Base-by-base conservation (phyloP, 1,140 invertebrate species). In the Bombus haemorrhoidalis region DNA sequence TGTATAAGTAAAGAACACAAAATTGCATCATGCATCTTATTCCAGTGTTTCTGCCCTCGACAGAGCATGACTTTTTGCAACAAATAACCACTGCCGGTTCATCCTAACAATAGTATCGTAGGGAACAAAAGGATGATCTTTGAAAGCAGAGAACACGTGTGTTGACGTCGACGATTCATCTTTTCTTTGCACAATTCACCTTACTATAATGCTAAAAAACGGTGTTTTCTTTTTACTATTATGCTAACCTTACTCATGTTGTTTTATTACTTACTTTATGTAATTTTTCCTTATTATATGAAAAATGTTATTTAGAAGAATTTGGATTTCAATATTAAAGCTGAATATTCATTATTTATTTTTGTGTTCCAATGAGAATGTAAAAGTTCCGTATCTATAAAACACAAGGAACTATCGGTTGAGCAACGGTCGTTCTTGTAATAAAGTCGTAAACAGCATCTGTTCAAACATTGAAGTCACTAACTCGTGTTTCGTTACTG, bases 111-210 rank as follows among this genome's bases (percentile, higher is more conserved):
- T 85, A 71, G 71, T 74, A 81, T 81, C 62, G 57, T 47, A 3
- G 37, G n/a, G 71, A 74, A 81, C 84, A 81, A 85, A 85, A 85
- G 84, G 18, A 75, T 74, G 59, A 69, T 85, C 59, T 75, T 32
- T 75, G 79, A 81, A 81, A 85, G 83, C 69, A 72, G 78, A 81
- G 83, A 81, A 74, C 69, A 73, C 69, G 18, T 73, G 57, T 74
- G 81, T 85, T 59, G 83, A 81, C 78, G 83, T 85, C 43, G 76
- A 62, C 47, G 73, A 57, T 69, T 62, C 71, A 59, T 41, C 32
- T 41, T 77, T 76, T 62, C 41, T 68, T 47, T 4, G 5, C n/a
- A 22, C 81, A 47, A 68, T 68, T 76, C 62, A 18, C 2, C 34
- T n/a, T n/a, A 15, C 53, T 69, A 28, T 80, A 37, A 62, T 53